Evolutionary conservation across 2,113 vertebrate genomes (phyloP).

Genomic region (Pterophyllum scalare): DNA sequence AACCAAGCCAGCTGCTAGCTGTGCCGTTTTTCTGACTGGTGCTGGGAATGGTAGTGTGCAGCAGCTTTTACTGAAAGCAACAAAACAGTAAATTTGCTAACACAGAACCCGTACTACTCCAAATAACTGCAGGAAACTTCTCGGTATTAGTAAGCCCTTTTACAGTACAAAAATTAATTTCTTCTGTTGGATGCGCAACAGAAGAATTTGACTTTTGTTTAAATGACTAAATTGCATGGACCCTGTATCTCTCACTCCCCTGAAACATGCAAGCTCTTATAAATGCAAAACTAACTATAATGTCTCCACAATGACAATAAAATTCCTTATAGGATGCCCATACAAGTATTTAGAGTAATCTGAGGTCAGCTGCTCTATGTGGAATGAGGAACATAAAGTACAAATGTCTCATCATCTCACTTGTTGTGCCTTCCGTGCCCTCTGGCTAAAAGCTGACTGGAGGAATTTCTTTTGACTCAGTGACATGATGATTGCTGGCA

Average conservation of each 20-base stretch:
- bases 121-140: neutral
- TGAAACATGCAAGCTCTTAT: neutral
- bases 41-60: neutral
- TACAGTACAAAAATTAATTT: neutral
- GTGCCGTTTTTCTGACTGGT: neutral
- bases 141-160: neutral
- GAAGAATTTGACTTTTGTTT: no score
- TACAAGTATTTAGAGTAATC: neutral
- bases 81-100: neutral
- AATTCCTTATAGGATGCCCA: neutral
- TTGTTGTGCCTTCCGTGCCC: constrained; percentile 13
- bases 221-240: neutral
- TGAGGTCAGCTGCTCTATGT: constrained; percentile 6
- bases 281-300: neutral
- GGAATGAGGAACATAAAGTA: neutral
- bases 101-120: neutral
- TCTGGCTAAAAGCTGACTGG: constrained; percentile 45
- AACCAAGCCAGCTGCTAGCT: neutral
- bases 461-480: constrained; percentile 34
- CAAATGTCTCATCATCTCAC: constrained; percentile 1
- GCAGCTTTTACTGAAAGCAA: neutral
- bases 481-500: constrained; percentile 64
- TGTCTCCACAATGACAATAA: neutral
- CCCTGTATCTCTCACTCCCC: neutral
- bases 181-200: neutral